Evolutionary conservation across 2,888 invertebrate species (phyloP).

Genomic region (Nebria salina): DNA sequence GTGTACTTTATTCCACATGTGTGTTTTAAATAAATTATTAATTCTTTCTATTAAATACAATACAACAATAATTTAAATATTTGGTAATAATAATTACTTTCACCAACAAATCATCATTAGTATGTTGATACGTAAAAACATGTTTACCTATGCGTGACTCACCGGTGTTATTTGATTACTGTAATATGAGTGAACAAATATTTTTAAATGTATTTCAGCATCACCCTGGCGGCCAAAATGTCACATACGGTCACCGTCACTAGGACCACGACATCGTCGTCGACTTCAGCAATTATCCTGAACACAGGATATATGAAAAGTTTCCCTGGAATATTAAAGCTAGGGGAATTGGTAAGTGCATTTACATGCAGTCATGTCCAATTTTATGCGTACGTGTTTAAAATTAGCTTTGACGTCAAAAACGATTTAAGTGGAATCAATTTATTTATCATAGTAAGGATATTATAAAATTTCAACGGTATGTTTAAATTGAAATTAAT

Average conservation of each 20-base stretch:
- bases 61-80: too few species aligned
- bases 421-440: neutral
- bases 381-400: slow-evolving; percentile 26
- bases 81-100: too few species aligned
- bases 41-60: too few species aligned
- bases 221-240: slow-evolving; percentile 67
- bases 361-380: slow-evolving; percentile 3
- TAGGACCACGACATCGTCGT: slow-evolving; percentile 80
- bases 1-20: too few species aligned
- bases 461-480: neutral
- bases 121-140: neutral
- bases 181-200: neutral
- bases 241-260: slow-evolving; percentile 90
- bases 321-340: slow-evolving; percentile 80
- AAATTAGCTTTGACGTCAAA: neutral
- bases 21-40: too few species aligned
- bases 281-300: slow-evolving; percentile 79
- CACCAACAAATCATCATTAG: too few species aligned
- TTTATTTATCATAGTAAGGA: neutral
- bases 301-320: slow-evolving; percentile 85
- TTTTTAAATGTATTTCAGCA: neutral
- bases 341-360: slow-evolving; percentile 79
- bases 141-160: neutral
- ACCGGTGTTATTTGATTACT: neutral
- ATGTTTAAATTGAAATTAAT: slow-evolving; percentile 4